Evolutionary conservation across 1,140 invertebrate species (phyloP).

Genomic region (Drosophila ananassae): DNA sequence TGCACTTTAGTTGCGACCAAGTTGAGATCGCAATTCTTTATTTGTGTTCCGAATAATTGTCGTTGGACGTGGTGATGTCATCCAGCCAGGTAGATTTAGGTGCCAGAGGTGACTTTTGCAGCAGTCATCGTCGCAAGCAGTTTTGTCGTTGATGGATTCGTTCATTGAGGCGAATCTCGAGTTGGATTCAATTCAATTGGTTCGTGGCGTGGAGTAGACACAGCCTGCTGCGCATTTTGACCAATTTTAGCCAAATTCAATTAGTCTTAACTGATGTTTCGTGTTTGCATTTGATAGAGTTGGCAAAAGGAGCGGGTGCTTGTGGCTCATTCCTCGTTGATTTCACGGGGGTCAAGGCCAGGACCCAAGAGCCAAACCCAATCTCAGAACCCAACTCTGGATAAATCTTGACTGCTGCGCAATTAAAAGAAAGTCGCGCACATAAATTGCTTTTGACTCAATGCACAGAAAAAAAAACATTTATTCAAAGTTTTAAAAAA

Average conservation of each 20-base stretch:
- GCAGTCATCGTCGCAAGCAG: constrained; percentile 38
- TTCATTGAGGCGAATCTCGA: constrained; percentile 39
- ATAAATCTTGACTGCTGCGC: constrained; percentile 42
- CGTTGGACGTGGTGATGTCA: constrained; percentile 60
- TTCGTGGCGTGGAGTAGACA: constrained; percentile 33
- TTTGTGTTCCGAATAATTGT: constrained; percentile 73
- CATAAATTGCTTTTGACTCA: constrained; percentile 44
- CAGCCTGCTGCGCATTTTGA: constrained; percentile 68
- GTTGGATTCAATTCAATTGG: constrained; percentile 37
- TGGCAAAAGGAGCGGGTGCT: constrained; percentile 29
- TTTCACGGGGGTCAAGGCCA: constrained; percentile 72
- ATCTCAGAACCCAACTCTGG: constrained; percentile 16
- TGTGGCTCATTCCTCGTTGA: constrained; percentile 43
- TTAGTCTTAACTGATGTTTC: constrained; percentile 74
- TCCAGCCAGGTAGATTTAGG: constrained; percentile 53
- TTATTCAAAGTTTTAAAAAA: no score
- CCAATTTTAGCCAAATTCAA: constrained; percentile 73
- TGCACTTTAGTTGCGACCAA: constrained; percentile 50
- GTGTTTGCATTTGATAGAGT: constrained; percentile 52
- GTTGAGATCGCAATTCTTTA: constrained; percentile 69
- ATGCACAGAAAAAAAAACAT: not conserved
- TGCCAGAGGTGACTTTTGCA: constrained; percentile 45
- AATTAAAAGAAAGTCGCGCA: constrained; percentile 74
- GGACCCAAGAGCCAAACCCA: constrained; percentile 32
- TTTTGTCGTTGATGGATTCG: constrained; percentile 71